A percentile compares a stretch with the other conserved stretches of the same genome.
phyloP scores from a whole-genome alignment of 2,113 vertebrate genomes.

The Muntiacus reevesi region DNA sequence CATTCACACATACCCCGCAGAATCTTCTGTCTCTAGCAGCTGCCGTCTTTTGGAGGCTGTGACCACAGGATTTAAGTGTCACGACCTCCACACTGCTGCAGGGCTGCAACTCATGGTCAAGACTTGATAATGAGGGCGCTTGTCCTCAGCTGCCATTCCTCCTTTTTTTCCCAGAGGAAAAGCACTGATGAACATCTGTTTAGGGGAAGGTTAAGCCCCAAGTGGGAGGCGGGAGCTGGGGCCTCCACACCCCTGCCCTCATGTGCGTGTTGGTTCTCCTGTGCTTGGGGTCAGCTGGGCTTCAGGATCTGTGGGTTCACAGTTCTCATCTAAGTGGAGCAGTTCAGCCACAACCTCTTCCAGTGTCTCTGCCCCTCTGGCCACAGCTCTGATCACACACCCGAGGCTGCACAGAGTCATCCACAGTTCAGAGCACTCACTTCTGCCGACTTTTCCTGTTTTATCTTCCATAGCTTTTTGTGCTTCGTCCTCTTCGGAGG shows the following conservation, averaged over 20 bases:
- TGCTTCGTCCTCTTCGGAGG: accelerated
- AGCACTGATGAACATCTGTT: not conserved
- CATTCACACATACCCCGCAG: not conserved
- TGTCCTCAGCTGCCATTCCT: not conserved
- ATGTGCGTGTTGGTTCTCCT: not conserved
- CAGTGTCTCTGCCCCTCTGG: not conserved
- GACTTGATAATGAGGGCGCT: not conserved
- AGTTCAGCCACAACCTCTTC: not conserved
- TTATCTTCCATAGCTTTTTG: accelerated
- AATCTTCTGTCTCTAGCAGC: not conserved
- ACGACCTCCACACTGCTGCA: accelerated
- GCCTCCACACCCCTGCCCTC: too few relatives aligned
- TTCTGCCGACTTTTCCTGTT: not conserved
- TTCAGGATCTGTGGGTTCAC: not conserved
- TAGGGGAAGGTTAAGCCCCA: not conserved
- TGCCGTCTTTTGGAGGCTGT: not conserved
- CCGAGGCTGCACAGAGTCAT: accelerated
- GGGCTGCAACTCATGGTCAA: not conserved
- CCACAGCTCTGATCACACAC: accelerated
- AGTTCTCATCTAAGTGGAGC: not conserved
- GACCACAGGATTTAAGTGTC: not conserved
- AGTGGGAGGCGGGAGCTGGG: not conserved
- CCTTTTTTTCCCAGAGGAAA: not conserved
- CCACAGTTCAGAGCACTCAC: accelerated
- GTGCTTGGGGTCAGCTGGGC: not conserved